These are phyloP conservation scores for Diuraphis noxia DNA, from an alignment of 1,140 invertebrate species.

Conservation along the genomic window DNA sequence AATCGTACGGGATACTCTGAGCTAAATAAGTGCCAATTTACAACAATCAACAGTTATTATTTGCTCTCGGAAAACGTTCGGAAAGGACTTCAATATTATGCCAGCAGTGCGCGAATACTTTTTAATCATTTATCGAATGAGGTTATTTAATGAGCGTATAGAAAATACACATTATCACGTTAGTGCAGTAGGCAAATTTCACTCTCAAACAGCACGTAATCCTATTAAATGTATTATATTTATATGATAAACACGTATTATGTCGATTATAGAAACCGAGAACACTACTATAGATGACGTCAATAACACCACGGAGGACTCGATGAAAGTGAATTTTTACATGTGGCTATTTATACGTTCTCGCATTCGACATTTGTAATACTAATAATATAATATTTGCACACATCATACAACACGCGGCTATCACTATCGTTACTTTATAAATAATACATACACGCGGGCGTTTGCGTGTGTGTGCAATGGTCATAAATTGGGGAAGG, in stretches of 20 bases:
- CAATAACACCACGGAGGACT: neutral
- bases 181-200: neutral
- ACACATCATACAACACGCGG: neutral
- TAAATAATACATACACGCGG: neutral
- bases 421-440: neutral
- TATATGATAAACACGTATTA: constrained; percentile 19
- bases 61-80: neutral
- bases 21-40: neutral
- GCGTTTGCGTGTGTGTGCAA: neutral
- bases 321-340: constrained; percentile 33
- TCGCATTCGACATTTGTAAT: neutral
- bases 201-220: constrained; percentile 4
- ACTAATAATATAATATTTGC: neutral
- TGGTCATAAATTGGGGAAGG: no score
- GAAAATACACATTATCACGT: neutral
- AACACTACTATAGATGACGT: neutral
- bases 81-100: neutral
- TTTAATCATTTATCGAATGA: neutral
- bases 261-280: neutral
- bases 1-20: neutral
- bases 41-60: neutral
- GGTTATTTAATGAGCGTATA: neutral
- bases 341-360: neutral
- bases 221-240: constrained; percentile 6
- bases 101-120: neutral